Evolutionary conservation across 2,797 vertebrate genomes (phyloP).

Genomic region (Silurus lanzhouensis): DNA sequence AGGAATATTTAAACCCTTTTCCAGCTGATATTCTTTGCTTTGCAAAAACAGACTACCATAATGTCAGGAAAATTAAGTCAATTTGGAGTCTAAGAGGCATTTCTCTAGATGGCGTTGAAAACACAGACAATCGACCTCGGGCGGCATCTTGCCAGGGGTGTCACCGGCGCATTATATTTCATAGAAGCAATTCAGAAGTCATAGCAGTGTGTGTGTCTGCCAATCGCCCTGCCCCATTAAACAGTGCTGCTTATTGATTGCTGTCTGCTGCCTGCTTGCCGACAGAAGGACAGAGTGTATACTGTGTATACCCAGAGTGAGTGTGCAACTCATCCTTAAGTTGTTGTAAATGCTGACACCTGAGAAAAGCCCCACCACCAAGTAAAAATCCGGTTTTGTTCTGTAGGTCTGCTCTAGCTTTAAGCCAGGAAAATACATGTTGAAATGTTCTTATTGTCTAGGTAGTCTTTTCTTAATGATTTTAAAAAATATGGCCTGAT

Average conservation of each 20-base stretch:
- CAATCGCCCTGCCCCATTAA: background rate
- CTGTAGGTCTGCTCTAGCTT: background rate
- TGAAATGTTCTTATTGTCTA: background rate
- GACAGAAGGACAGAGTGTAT: background rate
- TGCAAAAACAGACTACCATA: background rate
- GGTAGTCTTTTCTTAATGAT: background rate
- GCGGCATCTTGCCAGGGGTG: background rate
- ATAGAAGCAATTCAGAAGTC: background rate
- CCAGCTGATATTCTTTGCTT: background rate
- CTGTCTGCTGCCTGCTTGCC: background rate
- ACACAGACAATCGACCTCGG: background rate
- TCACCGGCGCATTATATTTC: background rate
- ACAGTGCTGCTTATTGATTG: background rate
- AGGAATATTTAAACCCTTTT: background rate
- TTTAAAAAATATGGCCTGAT: background rate
- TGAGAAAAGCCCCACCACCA: background rate
- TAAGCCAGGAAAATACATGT: background rate
- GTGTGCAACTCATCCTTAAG: background rate
- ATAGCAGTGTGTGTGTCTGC: conserved; percentile 1
- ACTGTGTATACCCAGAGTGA: background rate
- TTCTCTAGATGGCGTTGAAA: background rate
- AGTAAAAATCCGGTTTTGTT: background rate
- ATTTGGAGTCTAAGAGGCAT: background rate
- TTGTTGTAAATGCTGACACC: background rate
- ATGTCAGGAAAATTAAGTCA: background rate